Evolutionary conservation across 2,797 vertebrate genomes (phyloP), one percentile per base, ranked within the genome.

Genomic region (Diplodus puntazzo): DNA sequence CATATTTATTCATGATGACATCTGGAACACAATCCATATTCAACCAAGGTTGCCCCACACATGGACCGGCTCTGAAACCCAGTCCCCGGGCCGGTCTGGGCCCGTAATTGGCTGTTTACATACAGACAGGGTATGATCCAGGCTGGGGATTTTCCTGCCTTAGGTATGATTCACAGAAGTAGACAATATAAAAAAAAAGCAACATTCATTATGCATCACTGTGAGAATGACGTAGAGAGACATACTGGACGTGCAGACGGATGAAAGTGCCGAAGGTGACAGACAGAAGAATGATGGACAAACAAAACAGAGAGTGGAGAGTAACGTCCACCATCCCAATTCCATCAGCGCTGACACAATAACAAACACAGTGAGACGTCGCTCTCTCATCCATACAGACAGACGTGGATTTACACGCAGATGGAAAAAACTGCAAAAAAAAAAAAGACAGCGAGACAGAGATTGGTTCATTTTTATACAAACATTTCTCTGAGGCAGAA

Each of bases 21-120:
- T 83, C 50, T 83, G 80, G 68, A 73, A 76, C 80, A 68, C 62
- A 53, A 81, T 83, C 68, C 81, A 83, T 80, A 87, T 86, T 87
- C 85, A 81, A 73, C 45, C 68, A 62, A 79, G 82, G 78, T 59
- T 74, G 69, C 66, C 49, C 59, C 55, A 62, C 55, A 62, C 81
- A 75, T 69, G 65, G 68, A 76, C 65, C 1, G 7, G 42, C 85
- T 85, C 72, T 88, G 69, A 90, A 83, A 72, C 49, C 62, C 69
- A 8, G 42, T 77, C 30, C 16, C 81, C 6, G n/a, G 46, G 50
- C 61, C 68, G 43, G 66, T 45, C 74, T 57, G 63, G 69, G 21
- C 60, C 67, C 7, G 66, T 92, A 91, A 94, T 92, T 93, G 91
- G 88, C 81, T 90, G 81, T 90, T 94, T 91, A 85, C 73, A 73